These are phyloP conservation scores for Leistus spinibarbis DNA, from an alignment of 2,888 invertebrate species.

Conservation along the genomic window DNA sequence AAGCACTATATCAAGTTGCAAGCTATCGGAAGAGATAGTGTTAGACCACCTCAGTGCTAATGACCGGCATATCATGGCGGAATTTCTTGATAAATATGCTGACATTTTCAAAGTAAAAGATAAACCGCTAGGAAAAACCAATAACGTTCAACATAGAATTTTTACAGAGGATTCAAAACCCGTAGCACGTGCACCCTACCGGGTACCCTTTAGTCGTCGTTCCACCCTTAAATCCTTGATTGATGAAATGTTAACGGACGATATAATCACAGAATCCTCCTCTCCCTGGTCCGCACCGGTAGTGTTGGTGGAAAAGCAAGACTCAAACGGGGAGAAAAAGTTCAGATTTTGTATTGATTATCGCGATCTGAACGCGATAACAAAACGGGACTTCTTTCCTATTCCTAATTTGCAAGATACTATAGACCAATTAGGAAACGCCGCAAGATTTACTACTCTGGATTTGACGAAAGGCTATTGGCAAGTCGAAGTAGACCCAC, in stretches of 20 bases:
- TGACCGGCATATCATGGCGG: not conserved
- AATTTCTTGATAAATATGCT: not conserved
- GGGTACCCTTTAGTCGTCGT: constrained; percentile 32
- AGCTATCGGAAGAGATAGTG: not conserved
- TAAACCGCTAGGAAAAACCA: not conserved
- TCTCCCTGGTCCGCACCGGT: constrained; percentile 50
- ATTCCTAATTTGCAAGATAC: constrained; percentile 42
- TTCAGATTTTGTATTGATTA: constrained; percentile 42
- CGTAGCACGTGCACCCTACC: constrained; percentile 35
- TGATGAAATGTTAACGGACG: constrained; percentile 44
- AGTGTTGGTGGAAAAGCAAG: constrained; percentile 46
- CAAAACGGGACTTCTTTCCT: constrained; percentile 41
- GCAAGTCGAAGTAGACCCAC: constrained; percentile 38
- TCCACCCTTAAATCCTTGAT: constrained; percentile 32
- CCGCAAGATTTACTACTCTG: constrained; percentile 40
- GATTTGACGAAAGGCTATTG: constrained; percentile 41
- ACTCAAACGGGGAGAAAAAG: constrained; percentile 30
- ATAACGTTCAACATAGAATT: not conserved
- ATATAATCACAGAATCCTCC: constrained; percentile 43
- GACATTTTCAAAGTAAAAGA: constrained; percentile 5
- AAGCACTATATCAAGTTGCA: not conserved
- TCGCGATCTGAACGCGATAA: constrained; percentile 39
- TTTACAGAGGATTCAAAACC: not conserved
- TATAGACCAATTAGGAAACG: constrained; percentile 37
- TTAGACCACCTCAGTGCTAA: not conserved